phyloP scores from a whole-genome alignment of 2,113 vertebrate species.

The Choloepus hoffmanni region DNA sequence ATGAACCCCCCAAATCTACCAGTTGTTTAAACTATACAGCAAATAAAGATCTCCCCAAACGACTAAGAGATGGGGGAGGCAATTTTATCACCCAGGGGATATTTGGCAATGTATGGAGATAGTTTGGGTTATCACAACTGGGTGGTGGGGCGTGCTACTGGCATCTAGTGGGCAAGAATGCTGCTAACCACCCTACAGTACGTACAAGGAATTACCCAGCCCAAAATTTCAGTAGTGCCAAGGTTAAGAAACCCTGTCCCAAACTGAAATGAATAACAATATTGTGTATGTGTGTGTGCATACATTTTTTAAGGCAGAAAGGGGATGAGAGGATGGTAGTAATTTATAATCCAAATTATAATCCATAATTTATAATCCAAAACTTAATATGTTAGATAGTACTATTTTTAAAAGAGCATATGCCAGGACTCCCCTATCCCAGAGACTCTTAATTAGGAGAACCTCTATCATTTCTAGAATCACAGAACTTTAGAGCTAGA shows the following conservation, averaged over 20 bases:
- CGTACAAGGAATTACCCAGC: background rate
- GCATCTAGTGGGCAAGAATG: background rate
- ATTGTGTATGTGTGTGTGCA: background rate
- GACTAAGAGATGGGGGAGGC: too few relatives aligned
- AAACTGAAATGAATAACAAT: background rate
- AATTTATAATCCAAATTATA: background rate
- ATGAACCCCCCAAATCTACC: background rate
- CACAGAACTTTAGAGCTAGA: conserved; percentile 19
- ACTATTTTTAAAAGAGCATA: background rate
- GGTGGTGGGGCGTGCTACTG: background rate
- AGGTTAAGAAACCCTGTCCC: background rate
- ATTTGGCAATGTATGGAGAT: background rate
- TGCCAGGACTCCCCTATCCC: too few relatives aligned
- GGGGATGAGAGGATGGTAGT: background rate
- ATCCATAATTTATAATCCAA: background rate
- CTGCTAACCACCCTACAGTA: background rate
- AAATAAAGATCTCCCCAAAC: background rate
- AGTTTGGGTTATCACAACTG: background rate
- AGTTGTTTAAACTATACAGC: background rate
- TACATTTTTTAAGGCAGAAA: background rate
- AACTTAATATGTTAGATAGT: conserved; percentile 24
- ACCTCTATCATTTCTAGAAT: background rate
- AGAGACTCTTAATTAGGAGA: too few relatives aligned
- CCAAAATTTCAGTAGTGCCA: background rate
- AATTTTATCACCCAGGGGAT: background rate